Conservation (phyloP, 2,888 invertebrate species). For the Eupithecia inturbata region DNA sequence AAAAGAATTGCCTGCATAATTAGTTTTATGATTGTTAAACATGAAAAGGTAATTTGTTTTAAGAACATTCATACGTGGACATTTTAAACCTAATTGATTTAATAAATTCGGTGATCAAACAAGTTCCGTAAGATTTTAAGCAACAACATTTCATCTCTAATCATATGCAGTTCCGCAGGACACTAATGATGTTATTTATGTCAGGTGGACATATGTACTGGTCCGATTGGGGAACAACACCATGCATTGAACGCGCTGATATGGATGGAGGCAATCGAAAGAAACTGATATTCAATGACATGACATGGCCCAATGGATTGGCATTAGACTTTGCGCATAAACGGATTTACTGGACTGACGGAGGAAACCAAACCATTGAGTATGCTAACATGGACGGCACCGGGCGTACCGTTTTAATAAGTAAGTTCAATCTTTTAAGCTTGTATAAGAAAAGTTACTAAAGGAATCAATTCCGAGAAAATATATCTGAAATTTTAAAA, state of each 20-base stretch:
- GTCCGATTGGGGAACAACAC: slow-evolving; percentile 93
- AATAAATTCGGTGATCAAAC: too few species aligned
- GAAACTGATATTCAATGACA: slow-evolving; percentile 86
- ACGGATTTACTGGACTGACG: slow-evolving; percentile 94
- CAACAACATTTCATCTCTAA: too few species aligned
- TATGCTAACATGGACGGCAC: slow-evolving; percentile 91
- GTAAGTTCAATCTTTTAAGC: slow-evolving; percentile 68
- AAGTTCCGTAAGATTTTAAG: too few species aligned
- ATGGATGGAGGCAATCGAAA: slow-evolving; percentile 92
- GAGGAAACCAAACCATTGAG: slow-evolving; percentile 91
- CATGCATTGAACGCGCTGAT: slow-evolving; percentile 93
- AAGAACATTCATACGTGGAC: too few species aligned
- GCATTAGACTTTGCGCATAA: slow-evolving; percentile 90
- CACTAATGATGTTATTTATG: not conserved
- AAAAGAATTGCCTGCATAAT: too few species aligned
- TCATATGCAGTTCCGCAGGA: not conserved
- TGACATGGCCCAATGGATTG: slow-evolving; percentile 94
- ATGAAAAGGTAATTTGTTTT: too few species aligned
- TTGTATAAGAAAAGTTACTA: not conserved
- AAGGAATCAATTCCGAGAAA: not conserved
- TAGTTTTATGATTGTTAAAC: too few species aligned
- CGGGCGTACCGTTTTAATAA: slow-evolving; percentile 86
- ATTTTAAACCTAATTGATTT: too few species aligned
- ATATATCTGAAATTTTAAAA: not conserved
- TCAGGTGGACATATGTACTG: slow-evolving; percentile 92